Evolutionary conservation across 1,140 invertebrate species (phyloP).

Genomic region (Leptestheria dahalacensis): DNA sequence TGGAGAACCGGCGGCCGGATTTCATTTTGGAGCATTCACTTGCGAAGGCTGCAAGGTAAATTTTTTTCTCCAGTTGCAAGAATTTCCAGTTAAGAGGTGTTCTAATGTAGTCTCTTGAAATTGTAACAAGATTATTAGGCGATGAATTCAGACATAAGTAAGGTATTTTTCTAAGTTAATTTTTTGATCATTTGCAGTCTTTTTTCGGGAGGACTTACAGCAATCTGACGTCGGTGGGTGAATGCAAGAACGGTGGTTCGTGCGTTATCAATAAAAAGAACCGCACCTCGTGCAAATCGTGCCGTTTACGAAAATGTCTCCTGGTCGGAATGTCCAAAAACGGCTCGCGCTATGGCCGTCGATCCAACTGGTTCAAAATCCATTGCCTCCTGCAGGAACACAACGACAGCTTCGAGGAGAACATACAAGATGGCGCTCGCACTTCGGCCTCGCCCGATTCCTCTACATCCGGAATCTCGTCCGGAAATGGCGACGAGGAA

Average conservation of each 20-base stretch:
- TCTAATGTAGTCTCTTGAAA: background rate
- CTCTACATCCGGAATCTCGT: background rate
- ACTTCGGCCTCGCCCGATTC: background rate
- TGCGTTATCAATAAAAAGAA: constrained; percentile 38
- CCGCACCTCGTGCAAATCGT: constrained; percentile 38
- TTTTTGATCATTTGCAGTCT: constrained; percentile 29
- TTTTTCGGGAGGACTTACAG: constrained; percentile 41
- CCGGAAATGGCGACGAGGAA: background rate
- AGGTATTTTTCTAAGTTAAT: no score
- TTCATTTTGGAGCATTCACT: constrained; percentile 43
- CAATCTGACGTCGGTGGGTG: constrained; percentile 30
- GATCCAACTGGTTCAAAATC: constrained; percentile 34
- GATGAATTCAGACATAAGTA: no score
- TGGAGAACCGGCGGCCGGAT: constrained; percentile 40
- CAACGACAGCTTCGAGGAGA: background rate
- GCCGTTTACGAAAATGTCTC: constrained; percentile 37
- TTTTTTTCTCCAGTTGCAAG: constrained; percentile 25
- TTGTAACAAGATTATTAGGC: no score
- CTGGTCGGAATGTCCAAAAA: constrained; percentile 38
- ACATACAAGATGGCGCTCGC: background rate
- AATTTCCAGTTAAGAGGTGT: background rate
- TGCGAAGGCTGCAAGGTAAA: constrained; percentile 44
- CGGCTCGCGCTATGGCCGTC: constrained; percentile 27
- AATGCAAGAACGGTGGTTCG: constrained; percentile 30
- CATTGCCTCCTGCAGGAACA: constrained; percentile 31